Percentiles rank a stretch among this genome's conserved stretches.
Conservation (phyloP, 1,140 invertebrate species). For the Nephotettix cincticeps region DNA sequence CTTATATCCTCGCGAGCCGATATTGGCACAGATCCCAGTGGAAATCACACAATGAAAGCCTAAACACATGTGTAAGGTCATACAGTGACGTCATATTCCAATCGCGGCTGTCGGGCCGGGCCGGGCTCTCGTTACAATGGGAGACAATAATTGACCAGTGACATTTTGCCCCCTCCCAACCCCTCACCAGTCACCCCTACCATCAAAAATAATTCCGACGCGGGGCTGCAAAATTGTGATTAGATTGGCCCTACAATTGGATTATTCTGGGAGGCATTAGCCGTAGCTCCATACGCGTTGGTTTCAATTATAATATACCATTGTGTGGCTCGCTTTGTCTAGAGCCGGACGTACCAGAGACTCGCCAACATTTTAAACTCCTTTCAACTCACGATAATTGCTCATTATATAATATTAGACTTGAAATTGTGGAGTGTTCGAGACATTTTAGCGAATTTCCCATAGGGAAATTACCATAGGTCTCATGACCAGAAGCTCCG, state of each 20-base stretch:
- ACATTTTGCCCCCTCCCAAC: constrained; percentile 10
- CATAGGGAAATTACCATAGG: too few relatives aligned
- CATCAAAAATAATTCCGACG: constrained; percentile 25
- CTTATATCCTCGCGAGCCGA: too few relatives aligned
- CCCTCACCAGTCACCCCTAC: not conserved
- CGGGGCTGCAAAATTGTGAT: constrained; percentile 27
- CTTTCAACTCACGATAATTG: not conserved
- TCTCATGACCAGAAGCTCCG: too few relatives aligned
- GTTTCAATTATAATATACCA: constrained; percentile 6
- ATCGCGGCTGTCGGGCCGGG: not conserved
- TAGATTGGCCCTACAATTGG: constrained; percentile 23
- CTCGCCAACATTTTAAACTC: too few relatives aligned
- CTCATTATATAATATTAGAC: not conserved
- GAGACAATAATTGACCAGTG: constrained; percentile 23
- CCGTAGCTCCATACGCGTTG: not conserved
- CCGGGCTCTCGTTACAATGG: not conserved
- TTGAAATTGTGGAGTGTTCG: too few relatives aligned
- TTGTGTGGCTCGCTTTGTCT: not conserved
- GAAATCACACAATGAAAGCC: too few relatives aligned
- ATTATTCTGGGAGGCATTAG: not conserved
- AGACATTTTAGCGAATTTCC: too few relatives aligned
- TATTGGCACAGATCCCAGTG: too few relatives aligned
- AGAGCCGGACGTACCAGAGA: not conserved
- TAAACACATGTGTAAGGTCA: too few relatives aligned
- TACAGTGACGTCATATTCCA: not conserved